A percentile compares a stretch with the other conserved stretches of the same genome.
phyloP scores from a whole-genome alignment of 2,113 vertebrate genomes.

The Phoenicopterus ruber region DNA sequence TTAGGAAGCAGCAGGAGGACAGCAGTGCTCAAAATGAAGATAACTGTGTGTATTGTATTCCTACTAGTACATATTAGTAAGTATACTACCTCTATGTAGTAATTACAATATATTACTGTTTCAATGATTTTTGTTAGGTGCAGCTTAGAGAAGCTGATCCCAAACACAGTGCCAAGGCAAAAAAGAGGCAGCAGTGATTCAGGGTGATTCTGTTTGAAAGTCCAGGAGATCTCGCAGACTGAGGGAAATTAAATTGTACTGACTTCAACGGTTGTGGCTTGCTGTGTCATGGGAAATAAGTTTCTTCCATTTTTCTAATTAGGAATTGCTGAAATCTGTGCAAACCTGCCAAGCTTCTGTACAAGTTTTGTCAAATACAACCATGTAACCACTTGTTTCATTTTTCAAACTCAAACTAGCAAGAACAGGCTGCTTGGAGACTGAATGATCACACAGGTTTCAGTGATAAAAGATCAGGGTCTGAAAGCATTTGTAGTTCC shows the following conservation, averaged over 20 bases:
- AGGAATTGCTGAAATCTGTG: slow-evolving; percentile 9
- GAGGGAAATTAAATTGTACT: not conserved
- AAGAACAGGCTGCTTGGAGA: slow-evolving; percentile 22
- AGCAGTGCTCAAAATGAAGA: not conserved
- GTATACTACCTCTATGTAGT: not conserved
- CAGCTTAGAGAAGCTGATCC: not conserved
- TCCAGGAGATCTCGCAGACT: not conserved
- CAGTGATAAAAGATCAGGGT: slow-evolving; percentile 56
- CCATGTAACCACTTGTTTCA: not conserved
- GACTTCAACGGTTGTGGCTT: not conserved
- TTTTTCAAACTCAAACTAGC: slow-evolving; percentile 29
- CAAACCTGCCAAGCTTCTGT: not conserved
- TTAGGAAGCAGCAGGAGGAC: not conserved
- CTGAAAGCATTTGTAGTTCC: slow-evolving; percentile 30
- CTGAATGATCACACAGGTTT: slow-evolving; percentile 41
- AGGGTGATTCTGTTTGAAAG: not conserved
- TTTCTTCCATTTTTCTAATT: not conserved
- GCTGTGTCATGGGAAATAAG: not conserved
- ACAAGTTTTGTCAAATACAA: not conserved
- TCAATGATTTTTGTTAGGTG: not conserved
- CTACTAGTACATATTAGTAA: not conserved
- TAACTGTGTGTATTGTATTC: not conserved
- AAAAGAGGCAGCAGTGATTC: not conserved
- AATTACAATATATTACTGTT: not conserved
- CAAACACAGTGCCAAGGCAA: not conserved